Conservation (phyloP, 2,888 invertebrate genomes). For the Hofmannophila pseudospretella region DNA sequence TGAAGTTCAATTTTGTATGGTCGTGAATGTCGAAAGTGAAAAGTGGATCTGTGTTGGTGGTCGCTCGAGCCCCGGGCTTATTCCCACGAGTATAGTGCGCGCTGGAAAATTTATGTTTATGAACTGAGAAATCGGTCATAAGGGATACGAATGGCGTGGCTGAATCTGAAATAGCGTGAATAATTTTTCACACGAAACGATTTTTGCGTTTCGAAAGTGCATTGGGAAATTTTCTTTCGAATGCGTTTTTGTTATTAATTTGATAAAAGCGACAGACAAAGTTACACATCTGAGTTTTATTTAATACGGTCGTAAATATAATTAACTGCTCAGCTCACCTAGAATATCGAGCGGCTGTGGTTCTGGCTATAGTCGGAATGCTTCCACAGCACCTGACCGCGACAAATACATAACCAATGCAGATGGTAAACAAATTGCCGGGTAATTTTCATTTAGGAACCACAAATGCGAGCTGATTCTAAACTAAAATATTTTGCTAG, state of each 20-base stretch:
- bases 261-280: no score
- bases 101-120: slow-evolving; percentile 75
- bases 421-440: no score
- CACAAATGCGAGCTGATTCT: no score
- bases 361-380: no score
- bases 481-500: no score
- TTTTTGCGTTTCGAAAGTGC: slow-evolving; percentile 22
- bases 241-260: not conserved
- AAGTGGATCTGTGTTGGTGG: slow-evolving; percentile 23
- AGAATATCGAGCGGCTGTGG: no score
- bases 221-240: not conserved
- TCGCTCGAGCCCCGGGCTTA: slow-evolving; percentile 46
- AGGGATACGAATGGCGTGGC: slow-evolving; percentile 65
- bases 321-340: no score
- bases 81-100: slow-evolving; percentile 72
- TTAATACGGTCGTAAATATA: no score
- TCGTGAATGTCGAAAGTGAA: slow-evolving; percentile 57
- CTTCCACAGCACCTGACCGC: no score
- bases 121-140: slow-evolving; percentile 76
- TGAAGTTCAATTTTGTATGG: slow-evolving; percentile 36
- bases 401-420: no score
- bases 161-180: slow-evolving; percentile 69
- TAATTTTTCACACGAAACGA: slow-evolving; percentile 62
- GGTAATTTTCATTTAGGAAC: no score
- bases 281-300: no score